A percentile compares a stretch with the other conserved stretches of the same genome.
Conservation (phyloP, 1,140 invertebrate genomes). For the Melanaphis sacchari region DNA sequence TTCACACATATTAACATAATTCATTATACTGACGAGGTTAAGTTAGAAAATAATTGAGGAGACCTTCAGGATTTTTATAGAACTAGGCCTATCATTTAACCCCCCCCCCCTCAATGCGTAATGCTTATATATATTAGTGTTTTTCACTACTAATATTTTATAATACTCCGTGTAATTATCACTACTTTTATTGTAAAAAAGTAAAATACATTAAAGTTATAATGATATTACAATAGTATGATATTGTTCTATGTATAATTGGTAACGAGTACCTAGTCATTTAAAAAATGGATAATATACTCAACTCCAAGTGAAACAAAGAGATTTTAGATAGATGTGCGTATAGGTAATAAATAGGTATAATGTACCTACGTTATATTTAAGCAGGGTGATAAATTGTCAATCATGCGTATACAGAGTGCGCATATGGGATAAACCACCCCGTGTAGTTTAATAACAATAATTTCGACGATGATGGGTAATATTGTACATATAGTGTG, state of each 20-base stretch:
- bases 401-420: neutral
- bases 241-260: neutral
- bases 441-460: slow-evolving; percentile 28
- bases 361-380: neutral
- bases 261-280: neutral
- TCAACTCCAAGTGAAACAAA: neutral
- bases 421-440: neutral
- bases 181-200: neutral
- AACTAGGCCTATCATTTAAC: no score
- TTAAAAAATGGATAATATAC: neutral
- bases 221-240: neutral
- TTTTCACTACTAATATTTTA: neutral
- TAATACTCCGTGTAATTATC: neutral
- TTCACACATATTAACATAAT: no score
- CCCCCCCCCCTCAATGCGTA: no score
- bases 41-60: no score
- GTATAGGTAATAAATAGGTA: neutral
- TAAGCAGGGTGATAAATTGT: neutral
- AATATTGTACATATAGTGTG: neutral
- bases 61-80: no score
- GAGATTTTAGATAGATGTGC: neutral
- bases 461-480: slow-evolving; percentile 17
- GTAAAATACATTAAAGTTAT: neutral
- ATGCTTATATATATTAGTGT: neutral
- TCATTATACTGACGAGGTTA: no score